A percentile compares a stretch with the other conserved stretches of the same genome.
These are phyloP conservation scores for Lates japonicus DNA, from an alignment of 2,797 vertebrate species.

Conservation along the genomic window DNA sequence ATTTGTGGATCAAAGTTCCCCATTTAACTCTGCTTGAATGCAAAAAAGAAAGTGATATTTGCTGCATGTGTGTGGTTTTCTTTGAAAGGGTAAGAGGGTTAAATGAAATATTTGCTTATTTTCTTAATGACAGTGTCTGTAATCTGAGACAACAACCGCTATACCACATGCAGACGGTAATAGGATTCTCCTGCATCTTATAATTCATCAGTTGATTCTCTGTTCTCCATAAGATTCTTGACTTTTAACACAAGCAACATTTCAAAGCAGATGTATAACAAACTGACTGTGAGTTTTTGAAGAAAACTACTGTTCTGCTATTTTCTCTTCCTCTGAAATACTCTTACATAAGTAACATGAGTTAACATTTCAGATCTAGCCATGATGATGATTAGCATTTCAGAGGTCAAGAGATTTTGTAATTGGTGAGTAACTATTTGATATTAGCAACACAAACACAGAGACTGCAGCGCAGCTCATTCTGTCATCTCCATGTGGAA, in stretches of 20 bases:
- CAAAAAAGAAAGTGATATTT: constrained; percentile 6
- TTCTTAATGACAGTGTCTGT: neutral
- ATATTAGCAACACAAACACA: constrained; percentile 33
- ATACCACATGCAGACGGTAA: neutral
- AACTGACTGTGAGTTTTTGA: neutral
- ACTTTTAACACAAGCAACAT: neutral
- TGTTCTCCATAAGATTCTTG: neutral
- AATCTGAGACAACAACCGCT: no score
- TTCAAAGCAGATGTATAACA: neutral
- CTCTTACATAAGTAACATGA: neutral
- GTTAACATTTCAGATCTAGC: constrained; percentile 18
- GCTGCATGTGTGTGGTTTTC: neutral
- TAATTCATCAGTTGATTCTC: neutral
- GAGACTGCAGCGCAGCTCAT: constrained; percentile 16
- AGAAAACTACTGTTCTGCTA: neutral
- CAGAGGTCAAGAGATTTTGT: constrained; percentile 17
- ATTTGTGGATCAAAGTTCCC: constrained; percentile 19
- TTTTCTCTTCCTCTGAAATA: neutral
- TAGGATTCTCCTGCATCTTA: neutral
- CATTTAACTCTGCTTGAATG: neutral
- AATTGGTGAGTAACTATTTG: constrained; percentile 32
- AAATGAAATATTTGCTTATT: neutral
- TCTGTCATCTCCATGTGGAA: constrained; percentile 35
- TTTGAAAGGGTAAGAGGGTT: neutral
- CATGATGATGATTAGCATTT: constrained; percentile 11